A percentile compares a stretch with the other conserved stretches of the same genome.
These are phyloP conservation scores for Aculops lycopersici DNA, from an alignment of 1,140 invertebrate species.

Conservation along the genomic window DNA sequence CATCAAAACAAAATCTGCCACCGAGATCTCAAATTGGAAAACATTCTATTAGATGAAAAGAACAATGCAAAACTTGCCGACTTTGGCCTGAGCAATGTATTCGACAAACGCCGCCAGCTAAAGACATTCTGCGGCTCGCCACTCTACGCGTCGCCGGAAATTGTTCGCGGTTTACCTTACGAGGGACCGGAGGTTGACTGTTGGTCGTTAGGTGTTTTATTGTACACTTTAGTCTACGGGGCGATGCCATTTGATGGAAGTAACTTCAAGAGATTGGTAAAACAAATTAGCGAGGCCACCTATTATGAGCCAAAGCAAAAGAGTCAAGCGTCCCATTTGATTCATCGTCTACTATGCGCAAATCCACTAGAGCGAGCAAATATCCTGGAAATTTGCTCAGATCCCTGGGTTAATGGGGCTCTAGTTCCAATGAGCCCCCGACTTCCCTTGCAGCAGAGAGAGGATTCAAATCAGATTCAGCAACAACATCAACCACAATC, in stretches of 20 bases:
- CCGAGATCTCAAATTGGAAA: slow-evolving; percentile 90
- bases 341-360: slow-evolving; percentile 68
- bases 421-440: slow-evolving; percentile 21
- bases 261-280: slow-evolving; percentile 79
- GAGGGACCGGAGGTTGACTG: slow-evolving; percentile 68
- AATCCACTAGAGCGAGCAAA: slow-evolving; percentile 55
- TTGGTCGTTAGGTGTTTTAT: slow-evolving; percentile 82
- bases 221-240: slow-evolving; percentile 92
- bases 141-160: slow-evolving; percentile 89
- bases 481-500: not conserved
- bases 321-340: slow-evolving; percentile 68
- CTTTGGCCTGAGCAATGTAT: slow-evolving; percentile 93
- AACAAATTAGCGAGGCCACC: slow-evolving; percentile 81
- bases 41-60: slow-evolving; percentile 75
- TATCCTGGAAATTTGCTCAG: slow-evolving; percentile 66
- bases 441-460: slow-evolving; percentile 9
- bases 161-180: slow-evolving; percentile 86
- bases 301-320: slow-evolving; percentile 84
- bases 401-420: slow-evolving; percentile 66
- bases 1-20: slow-evolving; percentile 83
- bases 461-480: not conserved
- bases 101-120: slow-evolving; percentile 43
- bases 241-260: slow-evolving; percentile 98
- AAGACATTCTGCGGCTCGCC: slow-evolving; percentile 92
- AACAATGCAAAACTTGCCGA: slow-evolving; percentile 96